Evolutionary conservation across 2,888 invertebrate species (phyloP).

Genomic region (Isoperla grammatica): DNA sequence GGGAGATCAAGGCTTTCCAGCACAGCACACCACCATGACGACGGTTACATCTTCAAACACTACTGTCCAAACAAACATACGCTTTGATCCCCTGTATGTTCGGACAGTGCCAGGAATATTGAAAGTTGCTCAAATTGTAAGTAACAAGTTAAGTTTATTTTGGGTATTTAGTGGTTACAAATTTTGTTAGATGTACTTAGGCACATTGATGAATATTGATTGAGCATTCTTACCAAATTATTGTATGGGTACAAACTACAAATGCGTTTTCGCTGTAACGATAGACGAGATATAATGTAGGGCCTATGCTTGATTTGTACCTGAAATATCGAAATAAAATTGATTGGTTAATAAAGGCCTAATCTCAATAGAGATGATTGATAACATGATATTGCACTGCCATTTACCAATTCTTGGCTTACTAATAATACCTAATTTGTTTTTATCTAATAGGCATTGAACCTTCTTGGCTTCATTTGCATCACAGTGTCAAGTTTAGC

Average conservation of each 20-base stretch:
- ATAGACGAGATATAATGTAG: no score
- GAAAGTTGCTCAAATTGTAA: constrained; percentile 71
- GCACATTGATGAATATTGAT: no score
- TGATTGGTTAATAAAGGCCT: background rate
- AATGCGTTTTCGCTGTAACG: background rate
- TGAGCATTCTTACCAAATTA: background rate
- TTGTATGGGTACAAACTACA: background rate
- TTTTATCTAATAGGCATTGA: constrained; percentile 50
- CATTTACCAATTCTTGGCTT: constrained; percentile 14
- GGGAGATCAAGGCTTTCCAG: constrained; percentile 62
- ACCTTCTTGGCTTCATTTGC: constrained; percentile 75
- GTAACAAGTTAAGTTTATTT: constrained; percentile 39
- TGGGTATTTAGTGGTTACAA: no score
- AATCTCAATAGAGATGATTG: no score
- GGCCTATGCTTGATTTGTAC: no score
- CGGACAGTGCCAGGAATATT: constrained; percentile 68
- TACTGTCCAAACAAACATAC: constrained; percentile 51
- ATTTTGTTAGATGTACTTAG: no score
- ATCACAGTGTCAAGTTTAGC: constrained; percentile 58
- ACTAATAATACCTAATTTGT: constrained; percentile 29
- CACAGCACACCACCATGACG: constrained; percentile 68
- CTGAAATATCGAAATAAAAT: no score
- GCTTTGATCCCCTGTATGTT: constrained; percentile 68
- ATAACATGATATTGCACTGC: background rate
- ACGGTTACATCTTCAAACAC: constrained; percentile 58